Base-by-base conservation (phyloP, 2,888 invertebrate species). In the Plagodis dolabraria region DNA sequence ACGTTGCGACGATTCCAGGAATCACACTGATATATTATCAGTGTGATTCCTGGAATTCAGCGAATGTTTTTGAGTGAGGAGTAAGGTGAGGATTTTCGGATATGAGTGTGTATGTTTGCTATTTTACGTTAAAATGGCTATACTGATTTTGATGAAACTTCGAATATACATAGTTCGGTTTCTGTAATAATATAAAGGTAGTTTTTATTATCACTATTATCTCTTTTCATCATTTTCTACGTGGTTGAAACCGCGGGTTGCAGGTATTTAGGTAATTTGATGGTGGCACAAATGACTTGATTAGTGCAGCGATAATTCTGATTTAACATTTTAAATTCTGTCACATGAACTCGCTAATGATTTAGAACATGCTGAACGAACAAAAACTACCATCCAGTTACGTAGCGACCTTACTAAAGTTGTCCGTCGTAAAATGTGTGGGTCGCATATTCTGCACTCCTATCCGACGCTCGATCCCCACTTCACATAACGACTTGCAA, bases 401-500 rank as follows among this genome's bases (percentile, higher is more conserved):
- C 50, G 51, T 40, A 43, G 53, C 50, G 40, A 45, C 53, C 57
- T 57, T 45, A 51, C 40, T 57, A 58, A 57, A 62, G 57, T 58
- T 62, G 57, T 40, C 45, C 44, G 62, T 51, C 57, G 61, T 57
- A 57, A 54, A 57, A 54, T 48, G 49, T 55, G 53, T 53, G 56
- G 48, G 55, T 52, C 47, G 40, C 52, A 42, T 52, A 56, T 53
- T 46, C 48, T 52, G 48, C 55, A 56, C 49, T 49, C 34, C 45
- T 53, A 56, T 61, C 49, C 56, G 12, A 48, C 47, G 47, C 60
- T 45, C 55, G 56, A 53, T 56, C 56, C 59, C 22, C 47, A 54
- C 60, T 60, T 52, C 33, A 53, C 56, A 56, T 61, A 57, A 55
- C 53, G 57, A 69, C 63, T 67, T 63, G 57, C 60, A 12, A 72